Evolutionary conservation across 1,140 invertebrate species (phyloP), one percentile per base, ranked within the genome.

Genomic region (Hydropsyche tenuis): DNA sequence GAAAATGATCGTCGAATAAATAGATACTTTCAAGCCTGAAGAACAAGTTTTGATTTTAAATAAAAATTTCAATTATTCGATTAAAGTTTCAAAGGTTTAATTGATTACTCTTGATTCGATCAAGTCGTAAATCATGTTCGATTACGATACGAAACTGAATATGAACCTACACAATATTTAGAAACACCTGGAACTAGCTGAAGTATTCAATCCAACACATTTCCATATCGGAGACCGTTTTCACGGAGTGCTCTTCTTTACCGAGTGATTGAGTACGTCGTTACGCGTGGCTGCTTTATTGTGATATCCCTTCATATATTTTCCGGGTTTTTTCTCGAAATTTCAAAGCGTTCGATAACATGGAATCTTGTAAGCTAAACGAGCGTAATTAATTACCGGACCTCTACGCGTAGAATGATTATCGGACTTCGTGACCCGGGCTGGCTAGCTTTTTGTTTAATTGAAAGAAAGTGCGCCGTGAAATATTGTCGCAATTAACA

Each of bases 301-400:
- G 23, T 25, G 22, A 23, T 20, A 12, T 9, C 51, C 51, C 3
- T 60, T 60, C 56, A 20, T 37, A 60, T 22, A 60, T 60, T 27
- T 48, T 60, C 7, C 14, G 30, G 9, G 3, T 37, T 48, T 48
- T 48, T 14, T n/a, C 16, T 18, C 48, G 2, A 16, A 16, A 53
- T 16, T 4, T 20, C n/a, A 53, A 60, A 60, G 56, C 22, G 23
- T 60, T 60, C 22, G 56, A 60, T 60, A 60, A 23, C 56, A 60
- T 11, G 56, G 56, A 25, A 60, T 60, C 56, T 60, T 60, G 56
- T 60, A 60, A 22, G n/a, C 22, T 25, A 25, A 60, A 25, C 56
- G 56, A 60, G 20, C 56, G 56, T 25, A 60, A 60, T 60, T 23
- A 60, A 60, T 60, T 60, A 60, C 51, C 51, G 51, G 51, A 53